Evolutionary conservation across 2,888 invertebrate species (phyloP), one percentile per base, ranked within the genome.

Genomic region (Caenorhabditis wallacei): DNA sequence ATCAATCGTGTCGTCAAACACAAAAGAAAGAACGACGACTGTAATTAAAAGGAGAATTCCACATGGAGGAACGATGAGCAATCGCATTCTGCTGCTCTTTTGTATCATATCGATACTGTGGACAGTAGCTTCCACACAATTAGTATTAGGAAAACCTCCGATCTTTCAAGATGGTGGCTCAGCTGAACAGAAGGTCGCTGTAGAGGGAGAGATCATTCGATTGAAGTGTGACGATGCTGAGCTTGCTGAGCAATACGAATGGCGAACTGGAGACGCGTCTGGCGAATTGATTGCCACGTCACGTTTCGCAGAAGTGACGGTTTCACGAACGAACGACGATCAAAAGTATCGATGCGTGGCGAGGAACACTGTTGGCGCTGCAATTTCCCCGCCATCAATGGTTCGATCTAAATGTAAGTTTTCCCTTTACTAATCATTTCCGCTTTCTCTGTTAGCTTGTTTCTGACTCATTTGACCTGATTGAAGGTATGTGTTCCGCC

Each of bases 281-380:
- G 83, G 83, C 18, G 53, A 66, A 11, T 5, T 70, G 37, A 48
- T 83, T 22, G 16, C 74, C n/a, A 20, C 48, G 4, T 26, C 66
- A 3, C 43, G 68, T 37, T 53, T 61, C 37, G 48, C 71, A 18
- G 76, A 82, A 72, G 61, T 82, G 26, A 64, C 48, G 5, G 69
- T 35, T 22, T 43, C 63, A 8, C 78, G 78, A 54, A 20, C 53
- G 30, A 80, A 75, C 54, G 79, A 83, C 56, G 24, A 43, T 18
- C 63, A 69, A 18, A 89, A 91, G 4, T 93, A 93, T 85, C 90
- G 92, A 7, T 94, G 94, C 87, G 90, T 93, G 11, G 93, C 93
- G 16, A 91, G 92, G 82, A 93, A 93, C 88, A 90, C 88, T 72
- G 93, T 93, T 43, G 93, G 93, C 1, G 86, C 88, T 18, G 51